Conservation (phyloP, 2,113 vertebrate genomes). For the Fulmarus glacialis region DNA sequence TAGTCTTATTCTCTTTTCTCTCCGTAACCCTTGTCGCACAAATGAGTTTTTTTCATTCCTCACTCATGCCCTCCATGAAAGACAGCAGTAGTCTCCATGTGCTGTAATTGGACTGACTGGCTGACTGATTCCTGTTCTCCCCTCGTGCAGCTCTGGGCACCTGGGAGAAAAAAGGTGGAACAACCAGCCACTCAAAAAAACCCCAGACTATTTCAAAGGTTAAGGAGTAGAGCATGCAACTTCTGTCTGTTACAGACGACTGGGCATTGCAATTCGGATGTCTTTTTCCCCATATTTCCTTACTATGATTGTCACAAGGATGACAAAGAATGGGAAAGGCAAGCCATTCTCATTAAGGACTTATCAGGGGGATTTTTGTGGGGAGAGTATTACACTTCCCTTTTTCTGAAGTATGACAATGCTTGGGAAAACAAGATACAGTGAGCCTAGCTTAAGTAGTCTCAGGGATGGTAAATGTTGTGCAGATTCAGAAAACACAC, state of each 20-base stretch:
- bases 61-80: slow-evolving; percentile 33
- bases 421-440: not conserved
- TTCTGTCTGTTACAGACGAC: slow-evolving; percentile 56
- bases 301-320: slow-evolving; percentile 29
- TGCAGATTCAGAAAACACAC: not conserved
- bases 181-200: slow-evolving; percentile 58
- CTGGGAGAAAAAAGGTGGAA: slow-evolving; percentile 57
- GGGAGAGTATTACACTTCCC: not conserved
- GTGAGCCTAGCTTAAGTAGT: not conserved
- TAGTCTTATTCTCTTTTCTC: not conserved
- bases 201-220: slow-evolving; percentile 61
- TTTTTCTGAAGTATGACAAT: not conserved
- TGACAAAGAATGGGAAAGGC: slow-evolving; percentile 15
- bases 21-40: slow-evolving; percentile 45
- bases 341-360: not conserved
- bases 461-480: not conserved
- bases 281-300: slow-evolving; percentile 57
- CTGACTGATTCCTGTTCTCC: slow-evolving; percentile 57
- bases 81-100: slow-evolving; percentile 28
- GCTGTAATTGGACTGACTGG: slow-evolving; percentile 67
- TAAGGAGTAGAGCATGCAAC: slow-evolving; percentile 54
- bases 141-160: slow-evolving; percentile 39
- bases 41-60: slow-evolving; percentile 42
- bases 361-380: not conserved
- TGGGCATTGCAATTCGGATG: slow-evolving; percentile 40